Percentiles rank a stretch among this genome's conserved stretches.
Conservation (phyloP, 2,888 invertebrate genomes). For the Apoda limacodes region DNA sequence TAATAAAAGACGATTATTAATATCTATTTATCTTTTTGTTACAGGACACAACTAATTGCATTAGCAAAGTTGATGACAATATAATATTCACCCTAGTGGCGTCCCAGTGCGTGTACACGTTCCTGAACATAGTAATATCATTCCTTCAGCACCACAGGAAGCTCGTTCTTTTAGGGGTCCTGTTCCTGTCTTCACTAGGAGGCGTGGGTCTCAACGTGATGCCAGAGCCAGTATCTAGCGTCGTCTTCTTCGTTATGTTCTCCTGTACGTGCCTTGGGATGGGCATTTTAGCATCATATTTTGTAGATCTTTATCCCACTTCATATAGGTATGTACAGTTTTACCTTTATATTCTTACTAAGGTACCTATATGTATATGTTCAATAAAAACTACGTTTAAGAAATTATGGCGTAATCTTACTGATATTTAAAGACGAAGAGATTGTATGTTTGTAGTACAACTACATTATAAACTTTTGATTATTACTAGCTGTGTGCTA, state of each 20-base stretch:
- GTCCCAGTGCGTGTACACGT: conserved; percentile 72
- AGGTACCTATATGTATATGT: too few species aligned
- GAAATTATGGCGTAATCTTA: too few species aligned
- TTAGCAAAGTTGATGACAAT: conserved; percentile 63
- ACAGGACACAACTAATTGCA: too few species aligned
- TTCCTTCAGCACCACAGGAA: conserved; percentile 68
- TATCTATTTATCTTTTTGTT: too few species aligned
- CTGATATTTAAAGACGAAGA: too few species aligned
- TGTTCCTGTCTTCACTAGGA: conserved; percentile 65
- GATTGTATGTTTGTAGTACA: too few species aligned
- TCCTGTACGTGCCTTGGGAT: conserved; percentile 54
- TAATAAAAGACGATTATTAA: too few species aligned
- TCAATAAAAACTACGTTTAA: too few species aligned
- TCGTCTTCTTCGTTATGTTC: conserved; percentile 48
- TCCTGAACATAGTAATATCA: conserved; percentile 69
- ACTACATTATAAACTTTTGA: too few species aligned
- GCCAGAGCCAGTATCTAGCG: conserved; percentile 52
- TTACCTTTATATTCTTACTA: too few species aligned
- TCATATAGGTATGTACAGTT: conserved; percentile 48
- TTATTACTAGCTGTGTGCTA: too few species aligned
- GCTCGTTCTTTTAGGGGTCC: conserved; percentile 52
- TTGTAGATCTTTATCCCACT: conserved; percentile 56
- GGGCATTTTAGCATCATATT: conserved; percentile 58
- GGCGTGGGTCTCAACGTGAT: conserved; percentile 52
- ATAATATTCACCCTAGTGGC: conserved; percentile 74